A percentile compares a stretch with the other conserved stretches of the same genome.
Evolutionary conservation across 2,888 invertebrate species (phyloP).

Genomic region (Oxyscelio sp.): DNA sequence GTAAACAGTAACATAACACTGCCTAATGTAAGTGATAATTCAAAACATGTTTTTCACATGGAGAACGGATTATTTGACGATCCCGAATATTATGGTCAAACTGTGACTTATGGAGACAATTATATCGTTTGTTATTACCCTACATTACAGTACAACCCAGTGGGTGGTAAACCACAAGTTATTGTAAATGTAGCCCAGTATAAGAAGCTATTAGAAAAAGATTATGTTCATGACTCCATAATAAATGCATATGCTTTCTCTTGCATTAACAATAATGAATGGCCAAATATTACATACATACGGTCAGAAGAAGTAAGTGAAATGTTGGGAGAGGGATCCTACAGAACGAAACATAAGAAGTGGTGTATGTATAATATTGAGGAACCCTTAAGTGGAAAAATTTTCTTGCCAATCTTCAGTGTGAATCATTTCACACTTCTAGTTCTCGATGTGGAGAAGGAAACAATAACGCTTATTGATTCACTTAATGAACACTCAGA

Average conservation of each 20-base stretch:
- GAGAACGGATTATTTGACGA: conserved; percentile 16
- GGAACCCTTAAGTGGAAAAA: neutral
- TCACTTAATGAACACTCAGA: neutral
- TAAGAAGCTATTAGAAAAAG: neutral
- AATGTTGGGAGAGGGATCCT: neutral
- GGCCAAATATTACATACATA: neutral
- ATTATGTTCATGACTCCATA: neutral
- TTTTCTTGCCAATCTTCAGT: neutral
- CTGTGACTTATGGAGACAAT: neutral
- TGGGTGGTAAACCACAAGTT: neutral
- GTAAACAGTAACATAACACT: too few species aligned
- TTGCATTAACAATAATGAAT: neutral
- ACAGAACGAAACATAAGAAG: neutral
- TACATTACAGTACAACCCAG: neutral
- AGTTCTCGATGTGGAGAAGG: neutral
- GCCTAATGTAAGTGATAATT: too few species aligned
- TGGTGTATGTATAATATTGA: neutral
- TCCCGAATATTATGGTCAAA: too few species aligned
- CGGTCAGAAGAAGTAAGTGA: neutral
- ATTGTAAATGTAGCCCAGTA: neutral
- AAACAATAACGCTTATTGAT: too few species aligned
- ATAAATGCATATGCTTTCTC: neutral
- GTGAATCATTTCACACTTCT: neutral
- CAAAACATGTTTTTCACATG: too few species aligned
- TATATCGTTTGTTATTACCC: neutral